Percentiles rank a stretch among this genome's conserved stretches.
Conservation (phyloP, 2,797 vertebrate genomes). For the Alfaro cultratus region DNA sequence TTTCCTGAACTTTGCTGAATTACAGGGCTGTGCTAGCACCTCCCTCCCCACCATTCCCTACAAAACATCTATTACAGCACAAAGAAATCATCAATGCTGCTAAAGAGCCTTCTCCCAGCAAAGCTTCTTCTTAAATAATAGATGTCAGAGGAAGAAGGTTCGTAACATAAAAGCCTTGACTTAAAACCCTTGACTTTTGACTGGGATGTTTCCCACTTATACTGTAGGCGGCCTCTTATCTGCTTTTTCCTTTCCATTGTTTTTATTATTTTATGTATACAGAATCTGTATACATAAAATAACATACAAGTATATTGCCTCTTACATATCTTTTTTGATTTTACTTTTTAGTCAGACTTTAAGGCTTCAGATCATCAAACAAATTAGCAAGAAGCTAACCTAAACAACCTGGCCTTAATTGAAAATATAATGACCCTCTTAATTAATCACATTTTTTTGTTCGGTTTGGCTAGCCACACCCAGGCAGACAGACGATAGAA, state of each 20-base stretch:
- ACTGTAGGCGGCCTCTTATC: conserved; percentile 41
- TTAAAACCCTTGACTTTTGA: conserved; percentile 73
- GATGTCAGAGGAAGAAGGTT: conserved; percentile 70
- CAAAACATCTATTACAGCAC: conserved; percentile 61
- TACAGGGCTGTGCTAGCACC: conserved; percentile 63
- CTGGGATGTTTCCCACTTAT: conserved; percentile 37
- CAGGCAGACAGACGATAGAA: not conserved
- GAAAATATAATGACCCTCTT: not conserved
- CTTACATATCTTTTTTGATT: not conserved
- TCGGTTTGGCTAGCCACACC: not conserved
- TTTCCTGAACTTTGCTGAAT: conserved; percentile 59
- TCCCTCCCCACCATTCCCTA: conserved; percentile 35
- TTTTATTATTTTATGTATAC: conserved; percentile 2
- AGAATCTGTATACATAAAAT: too few species aligned
- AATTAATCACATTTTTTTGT: not conserved
- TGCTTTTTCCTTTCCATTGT: conserved; percentile 10
- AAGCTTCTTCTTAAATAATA: conserved; percentile 77
- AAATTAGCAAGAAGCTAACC: not conserved
- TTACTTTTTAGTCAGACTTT: not conserved
- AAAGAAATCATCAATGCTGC: conserved; percentile 62
- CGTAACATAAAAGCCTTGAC: conserved; percentile 78
- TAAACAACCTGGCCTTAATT: not conserved
- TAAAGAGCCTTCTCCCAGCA: conserved; percentile 64
- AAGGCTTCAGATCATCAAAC: not conserved
- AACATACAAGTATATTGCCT: too few species aligned